A percentile compares a stretch with the other conserved stretches of the same genome.
Evolutionary conservation across 2,888 invertebrate genomes (phyloP).

Genomic region (Rugalucina vietnamica): DNA sequence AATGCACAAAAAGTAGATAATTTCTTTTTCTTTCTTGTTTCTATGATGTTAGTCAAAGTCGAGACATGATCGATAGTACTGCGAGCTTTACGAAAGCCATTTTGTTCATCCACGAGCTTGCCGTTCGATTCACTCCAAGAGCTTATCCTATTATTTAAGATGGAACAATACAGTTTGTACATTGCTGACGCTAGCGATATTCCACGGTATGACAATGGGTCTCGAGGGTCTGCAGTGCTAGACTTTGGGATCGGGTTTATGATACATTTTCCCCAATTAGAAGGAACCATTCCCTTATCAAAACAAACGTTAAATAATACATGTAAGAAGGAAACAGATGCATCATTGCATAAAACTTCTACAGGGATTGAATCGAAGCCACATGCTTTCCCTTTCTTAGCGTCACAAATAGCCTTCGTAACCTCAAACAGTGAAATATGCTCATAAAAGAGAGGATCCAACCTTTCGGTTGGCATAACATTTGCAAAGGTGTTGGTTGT

Average conservation of each 20-base stretch:
- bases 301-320: conserved; percentile 42
- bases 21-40: conserved; percentile 22
- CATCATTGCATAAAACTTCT: conserved; percentile 32
- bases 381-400: conserved; percentile 34
- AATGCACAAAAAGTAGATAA: conserved; percentile 32
- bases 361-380: conserved; percentile 30
- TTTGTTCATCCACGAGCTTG: conserved; percentile 33
- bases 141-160: conserved; percentile 21
- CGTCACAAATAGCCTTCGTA: conserved; percentile 15
- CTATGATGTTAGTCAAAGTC: conserved; percentile 21
- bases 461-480: neutral
- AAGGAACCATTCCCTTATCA: conserved; percentile 27
- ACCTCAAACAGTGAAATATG: conserved; percentile 6
- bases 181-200: conserved; percentile 26
- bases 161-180: conserved; percentile 35
- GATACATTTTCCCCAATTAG: conserved; percentile 33
- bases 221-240: conserved; percentile 14
- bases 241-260: conserved; percentile 38
- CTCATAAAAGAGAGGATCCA: conserved; percentile 8
- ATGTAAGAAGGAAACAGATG: conserved; percentile 21
- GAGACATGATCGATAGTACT: conserved; percentile 28
- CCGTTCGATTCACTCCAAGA: conserved; percentile 15
- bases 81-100: conserved; percentile 19
- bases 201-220: conserved; percentile 34
- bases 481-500: too few species aligned